Percentiles rank a stretch among this genome's conserved stretches.
phyloP scores from a whole-genome alignment of 2,888 invertebrate genomes.

The Pterostichus niger region DNA sequence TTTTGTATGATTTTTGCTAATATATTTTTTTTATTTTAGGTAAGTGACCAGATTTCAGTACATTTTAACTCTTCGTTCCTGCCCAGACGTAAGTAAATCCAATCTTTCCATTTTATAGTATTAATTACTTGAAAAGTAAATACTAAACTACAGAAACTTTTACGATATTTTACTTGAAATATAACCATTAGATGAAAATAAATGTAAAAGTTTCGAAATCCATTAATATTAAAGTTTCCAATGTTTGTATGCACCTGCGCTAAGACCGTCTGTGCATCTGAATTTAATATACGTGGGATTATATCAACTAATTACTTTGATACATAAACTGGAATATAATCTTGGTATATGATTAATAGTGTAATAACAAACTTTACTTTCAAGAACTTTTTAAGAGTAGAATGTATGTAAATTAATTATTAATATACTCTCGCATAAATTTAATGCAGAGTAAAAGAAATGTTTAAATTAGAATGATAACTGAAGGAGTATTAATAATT shows the following conservation, averaged over 20 bases:
- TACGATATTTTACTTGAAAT: no score
- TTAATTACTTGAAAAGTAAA: no score
- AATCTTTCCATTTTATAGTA: no score
- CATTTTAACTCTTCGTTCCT: no score
- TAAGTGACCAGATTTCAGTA: no score
- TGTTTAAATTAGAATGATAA: conserved; percentile 21
- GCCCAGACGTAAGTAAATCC: no score
- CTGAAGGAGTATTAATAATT: conserved; percentile 18
- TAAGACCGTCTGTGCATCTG: neutral
- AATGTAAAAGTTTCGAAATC: neutral
- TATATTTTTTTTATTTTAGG: no score
- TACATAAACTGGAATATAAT: neutral
- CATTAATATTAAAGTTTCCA: conserved; percentile 5
- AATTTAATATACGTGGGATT: conserved; percentile 20
- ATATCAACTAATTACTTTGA: conserved; percentile 9
- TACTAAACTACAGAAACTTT: no score
- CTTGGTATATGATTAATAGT: conserved; percentile 3
- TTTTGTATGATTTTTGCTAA: no score
- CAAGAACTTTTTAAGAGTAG: neutral
- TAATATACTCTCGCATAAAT: neutral
- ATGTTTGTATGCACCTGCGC: conserved; percentile 19
- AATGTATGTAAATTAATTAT: neutral
- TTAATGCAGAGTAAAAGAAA: neutral
- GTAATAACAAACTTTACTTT: conserved; percentile 31
- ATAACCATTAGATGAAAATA: no score